phyloP scores from a whole-genome alignment of 2,888 invertebrate genomes.

The Heliconius hortense region DNA sequence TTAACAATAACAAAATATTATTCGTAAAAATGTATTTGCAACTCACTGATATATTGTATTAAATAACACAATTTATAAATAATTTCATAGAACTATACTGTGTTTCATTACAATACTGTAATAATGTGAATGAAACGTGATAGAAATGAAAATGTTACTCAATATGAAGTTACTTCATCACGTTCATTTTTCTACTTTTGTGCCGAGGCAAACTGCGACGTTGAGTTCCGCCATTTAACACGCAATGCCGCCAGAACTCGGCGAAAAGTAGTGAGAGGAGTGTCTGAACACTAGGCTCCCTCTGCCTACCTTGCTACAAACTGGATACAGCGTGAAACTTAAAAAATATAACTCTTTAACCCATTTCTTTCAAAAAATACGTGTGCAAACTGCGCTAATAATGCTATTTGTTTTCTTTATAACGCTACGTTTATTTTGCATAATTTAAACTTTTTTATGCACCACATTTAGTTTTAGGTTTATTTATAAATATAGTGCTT shows the following conservation, averaged over 20 bases:
- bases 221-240: too few species aligned
- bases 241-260: too few species aligned
- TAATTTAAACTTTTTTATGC: not conserved
- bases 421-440: slow-evolving; percentile 10
- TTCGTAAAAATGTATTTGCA: too few species aligned
- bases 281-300: too few species aligned
- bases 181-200: too few species aligned
- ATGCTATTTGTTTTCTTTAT: slow-evolving; percentile 22
- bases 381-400: slow-evolving; percentile 10
- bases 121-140: slow-evolving; percentile 6
- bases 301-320: too few species aligned
- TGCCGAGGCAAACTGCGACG: too few species aligned
- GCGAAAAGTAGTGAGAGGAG: too few species aligned
- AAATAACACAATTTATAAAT: not conserved
- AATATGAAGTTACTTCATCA: not conserved
- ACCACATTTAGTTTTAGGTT: slow-evolving; percentile 13
- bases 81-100: not conserved
- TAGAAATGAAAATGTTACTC: not conserved
- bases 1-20: too few species aligned
- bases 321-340: too few species aligned
- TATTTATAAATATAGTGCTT: not conserved
- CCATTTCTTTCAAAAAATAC: not conserved
- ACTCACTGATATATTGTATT: too few species aligned
- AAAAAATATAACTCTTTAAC: not conserved
- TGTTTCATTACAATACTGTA: not conserved